A percentile compares a stretch with the other conserved stretches of the same genome.
Evolutionary conservation across 2,113 vertebrate species (phyloP).

Genomic region (Nibea coibor): DNA sequence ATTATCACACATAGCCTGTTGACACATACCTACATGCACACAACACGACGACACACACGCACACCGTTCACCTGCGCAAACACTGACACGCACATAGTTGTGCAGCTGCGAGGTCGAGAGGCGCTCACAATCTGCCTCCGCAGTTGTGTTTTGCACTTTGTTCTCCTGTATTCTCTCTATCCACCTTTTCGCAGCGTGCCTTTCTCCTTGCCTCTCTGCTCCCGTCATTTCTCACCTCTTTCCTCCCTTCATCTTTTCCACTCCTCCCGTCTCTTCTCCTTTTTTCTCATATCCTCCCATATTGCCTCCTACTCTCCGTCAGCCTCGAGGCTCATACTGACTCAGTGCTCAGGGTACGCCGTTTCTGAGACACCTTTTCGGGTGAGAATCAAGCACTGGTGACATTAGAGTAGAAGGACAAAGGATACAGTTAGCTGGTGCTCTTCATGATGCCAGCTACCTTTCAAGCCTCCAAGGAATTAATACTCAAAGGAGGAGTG

Average conservation of each 20-base stretch:
- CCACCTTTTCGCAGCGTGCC: conserved; percentile 49
- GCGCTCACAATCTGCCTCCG: conserved; percentile 69
- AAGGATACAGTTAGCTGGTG: background rate
- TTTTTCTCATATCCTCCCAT: conserved; percentile 53
- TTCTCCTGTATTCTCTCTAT: conserved; percentile 50
- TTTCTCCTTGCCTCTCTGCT: conserved; percentile 47
- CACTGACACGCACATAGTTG: conserved; percentile 48
- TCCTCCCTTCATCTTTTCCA: conserved; percentile 55
- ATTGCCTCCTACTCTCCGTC: conserved; percentile 55
- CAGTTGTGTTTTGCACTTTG: conserved; percentile 67
- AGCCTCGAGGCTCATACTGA: conserved; percentile 49
- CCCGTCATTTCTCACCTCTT: conserved; percentile 57
- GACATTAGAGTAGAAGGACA: conserved; percentile 8
- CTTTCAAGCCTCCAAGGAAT: conserved; percentile 18
- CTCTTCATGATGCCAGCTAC: conserved; percentile 7
- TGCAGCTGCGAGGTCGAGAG: conserved; percentile 71
- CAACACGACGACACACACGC: conserved; percentile 18
- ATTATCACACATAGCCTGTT: conserved; percentile 46
- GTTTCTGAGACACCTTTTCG: conserved; percentile 39
- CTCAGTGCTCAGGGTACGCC: conserved; percentile 58
- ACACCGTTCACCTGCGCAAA: conserved; percentile 43
- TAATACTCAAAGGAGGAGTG: background rate
- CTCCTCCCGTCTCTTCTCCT: conserved; percentile 40
- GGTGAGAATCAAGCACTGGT: conserved; percentile 3
- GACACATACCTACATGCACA: conserved; percentile 30